A percentile compares a stretch with the other conserved stretches of the same genome.
Evolutionary conservation across 2,113 vertebrate genomes (phyloP).

Genomic region (Eupsittula cactorum): DNA sequence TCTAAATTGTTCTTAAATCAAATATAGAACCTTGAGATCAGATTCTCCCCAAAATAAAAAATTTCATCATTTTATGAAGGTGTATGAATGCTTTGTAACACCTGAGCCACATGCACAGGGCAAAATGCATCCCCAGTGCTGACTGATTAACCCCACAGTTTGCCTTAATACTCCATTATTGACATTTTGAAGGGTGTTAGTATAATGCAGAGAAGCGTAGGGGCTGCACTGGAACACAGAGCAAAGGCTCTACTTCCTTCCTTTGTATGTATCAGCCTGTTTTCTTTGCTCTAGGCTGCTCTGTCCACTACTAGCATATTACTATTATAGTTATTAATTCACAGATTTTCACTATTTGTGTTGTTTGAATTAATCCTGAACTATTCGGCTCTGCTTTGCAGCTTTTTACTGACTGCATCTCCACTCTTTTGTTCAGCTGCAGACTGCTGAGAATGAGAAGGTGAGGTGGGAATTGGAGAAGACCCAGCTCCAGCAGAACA

Average conservation of each 20-base stretch:
- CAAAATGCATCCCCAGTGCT: background rate
- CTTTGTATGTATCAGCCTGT: background rate
- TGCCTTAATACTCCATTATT: background rate
- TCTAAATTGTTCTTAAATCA: background rate
- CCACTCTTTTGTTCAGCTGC: constrained; percentile 77
- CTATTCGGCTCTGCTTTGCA: background rate
- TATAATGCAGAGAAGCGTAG: background rate
- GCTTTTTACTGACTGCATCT: background rate
- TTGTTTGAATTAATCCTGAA: background rate
- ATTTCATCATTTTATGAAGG: background rate
- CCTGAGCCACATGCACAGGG: background rate
- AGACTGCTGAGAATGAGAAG: constrained; percentile 94
- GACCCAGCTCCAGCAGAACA: constrained; percentile 93
- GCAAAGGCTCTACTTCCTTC: background rate
- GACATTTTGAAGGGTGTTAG: background rate
- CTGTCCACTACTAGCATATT: background rate
- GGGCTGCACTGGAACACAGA: background rate
- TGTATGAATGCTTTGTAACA: background rate
- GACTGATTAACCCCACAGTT: background rate
- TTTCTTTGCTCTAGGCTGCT: background rate
- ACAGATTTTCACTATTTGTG: background rate
- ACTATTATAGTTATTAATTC: background rate
- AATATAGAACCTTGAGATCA: background rate
- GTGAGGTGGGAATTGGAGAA: constrained; percentile 96
- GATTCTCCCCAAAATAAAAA: background rate